Conservation (phyloP, 2,888 invertebrate species). For the Drosophila meridionalis region DNA sequence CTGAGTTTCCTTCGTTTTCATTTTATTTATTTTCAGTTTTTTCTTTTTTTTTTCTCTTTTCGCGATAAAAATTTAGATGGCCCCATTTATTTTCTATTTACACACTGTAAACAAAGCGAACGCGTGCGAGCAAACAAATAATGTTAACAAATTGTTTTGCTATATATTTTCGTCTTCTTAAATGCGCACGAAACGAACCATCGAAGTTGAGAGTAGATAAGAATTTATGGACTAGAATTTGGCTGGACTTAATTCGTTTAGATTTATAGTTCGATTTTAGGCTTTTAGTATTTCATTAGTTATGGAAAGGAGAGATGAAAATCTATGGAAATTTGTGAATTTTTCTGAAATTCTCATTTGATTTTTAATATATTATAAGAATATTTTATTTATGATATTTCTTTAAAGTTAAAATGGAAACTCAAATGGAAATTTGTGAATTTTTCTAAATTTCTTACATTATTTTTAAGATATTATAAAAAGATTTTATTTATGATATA, state of each 20-base stretch:
- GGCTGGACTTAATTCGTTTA: too few relatives aligned
- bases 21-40: conserved; percentile 2
- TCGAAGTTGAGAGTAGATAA: background rate
- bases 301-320: background rate
- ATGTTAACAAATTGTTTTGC: conserved; percentile 22
- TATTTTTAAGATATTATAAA: background rate
- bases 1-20: conserved; percentile 27
- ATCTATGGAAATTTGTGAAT: background rate
- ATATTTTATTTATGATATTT: too few relatives aligned
- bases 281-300: rapidly evolving
- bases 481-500: too few relatives aligned
- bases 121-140: conserved; percentile 44
- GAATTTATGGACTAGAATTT: background rate
- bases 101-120: conserved; percentile 45
- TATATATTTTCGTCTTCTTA: background rate
- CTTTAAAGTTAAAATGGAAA: too few relatives aligned
- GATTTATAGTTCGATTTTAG: background rate
- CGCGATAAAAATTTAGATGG: conserved; percentile 54
- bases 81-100: conserved; percentile 66
- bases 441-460: background rate
- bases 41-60: conserved; percentile 12
- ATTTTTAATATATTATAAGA: background rate
- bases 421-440: background rate
- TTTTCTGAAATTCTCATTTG: background rate
- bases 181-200: conserved; percentile 3